A percentile compares a stretch with the other conserved stretches of the same genome.
phyloP scores from a whole-genome alignment of 2,888 invertebrate genomes.

The Mythimna loreyi region DNA sequence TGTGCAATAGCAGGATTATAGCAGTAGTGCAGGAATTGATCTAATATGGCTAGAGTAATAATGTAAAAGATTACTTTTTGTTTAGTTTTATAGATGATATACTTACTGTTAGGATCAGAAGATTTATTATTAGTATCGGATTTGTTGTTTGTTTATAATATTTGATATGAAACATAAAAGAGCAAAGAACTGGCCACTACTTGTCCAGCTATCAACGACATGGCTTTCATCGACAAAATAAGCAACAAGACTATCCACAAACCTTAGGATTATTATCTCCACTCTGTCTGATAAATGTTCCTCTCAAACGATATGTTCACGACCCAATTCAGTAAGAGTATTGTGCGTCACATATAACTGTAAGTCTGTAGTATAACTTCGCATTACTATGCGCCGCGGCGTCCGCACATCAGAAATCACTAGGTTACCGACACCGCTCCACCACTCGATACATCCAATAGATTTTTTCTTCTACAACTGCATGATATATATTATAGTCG shows the following conservation, averaged over 20 bases:
- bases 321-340: constrained; percentile 70
- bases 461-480: constrained; percentile 83
- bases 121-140: not conserved
- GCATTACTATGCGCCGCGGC: constrained; percentile 78
- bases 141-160: not conserved
- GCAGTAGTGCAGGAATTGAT: constrained; percentile 50
- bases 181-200: not conserved
- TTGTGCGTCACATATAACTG: constrained; percentile 68
- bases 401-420: constrained; percentile 78
- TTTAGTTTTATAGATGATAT: constrained; percentile 9
- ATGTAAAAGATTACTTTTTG: constrained; percentile 6
- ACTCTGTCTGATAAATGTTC: constrained; percentile 51
- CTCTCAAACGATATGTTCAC: constrained; percentile 64
- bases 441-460: constrained; percentile 81
- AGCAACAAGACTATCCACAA: constrained; percentile 16
- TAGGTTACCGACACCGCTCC: constrained; percentile 82
- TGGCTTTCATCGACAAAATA: constrained; percentile 4
- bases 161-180: not conserved
- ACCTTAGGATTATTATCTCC: constrained; percentile 43
- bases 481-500: constrained; percentile 84
- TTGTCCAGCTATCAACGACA: not conserved
- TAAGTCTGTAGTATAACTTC: constrained; percentile 67
- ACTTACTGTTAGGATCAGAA: too few relatives aligned
- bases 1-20: constrained; percentile 65
- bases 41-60: constrained; percentile 31